Evolutionary conservation across 2,888 invertebrate genomes (phyloP), one percentile per base, ranked within the genome.

Genomic region (Mamestra brassicae): DNA sequence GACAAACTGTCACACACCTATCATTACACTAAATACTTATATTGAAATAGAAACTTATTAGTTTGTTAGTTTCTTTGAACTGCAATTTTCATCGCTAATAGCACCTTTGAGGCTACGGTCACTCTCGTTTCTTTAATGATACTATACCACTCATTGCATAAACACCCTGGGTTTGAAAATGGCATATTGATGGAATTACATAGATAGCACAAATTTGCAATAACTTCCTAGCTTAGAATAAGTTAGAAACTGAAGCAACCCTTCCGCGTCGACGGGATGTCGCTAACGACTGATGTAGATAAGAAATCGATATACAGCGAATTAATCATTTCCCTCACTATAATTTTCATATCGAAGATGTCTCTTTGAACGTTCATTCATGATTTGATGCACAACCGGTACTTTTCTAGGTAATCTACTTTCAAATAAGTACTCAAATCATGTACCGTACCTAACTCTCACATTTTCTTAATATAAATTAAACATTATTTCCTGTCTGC

Each of bases 11-110:
- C 57, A 75, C 70, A 81, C 72, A 81, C 65, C 60, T 75, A 55
- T 66, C 55, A 71, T 86, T 80, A 75, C 36, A 86, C 17, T 69
- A 65, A 72, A 66, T 62, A 60, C 17, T 50, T 74, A 65, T 36
- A 69, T 62, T 74, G 68, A 75, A 86, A 82, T 73, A 62, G 69
- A 80, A 84, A 74, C 65, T 58, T 76, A 75, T 69, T 55, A 66
- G 65, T 80, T 70, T 42, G 72, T 62, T 15, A 11, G 72, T 76
- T 73, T 76, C 68, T 65, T 65, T 15, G 71, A 57, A 55, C 17
- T 11, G 52, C 36, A 75, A 72, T 83, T 70, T 76, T 54, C 55
- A 61, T 54, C 36, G 13, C 11, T 71, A 82, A 82, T 80, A 69
- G 5, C 57, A 61, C 52, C 54, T 71, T 60, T 57, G n/a, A 36